Base-by-base conservation (phyloP, 2,113 vertebrate species). In the Xyliphius kryptos region DNA sequence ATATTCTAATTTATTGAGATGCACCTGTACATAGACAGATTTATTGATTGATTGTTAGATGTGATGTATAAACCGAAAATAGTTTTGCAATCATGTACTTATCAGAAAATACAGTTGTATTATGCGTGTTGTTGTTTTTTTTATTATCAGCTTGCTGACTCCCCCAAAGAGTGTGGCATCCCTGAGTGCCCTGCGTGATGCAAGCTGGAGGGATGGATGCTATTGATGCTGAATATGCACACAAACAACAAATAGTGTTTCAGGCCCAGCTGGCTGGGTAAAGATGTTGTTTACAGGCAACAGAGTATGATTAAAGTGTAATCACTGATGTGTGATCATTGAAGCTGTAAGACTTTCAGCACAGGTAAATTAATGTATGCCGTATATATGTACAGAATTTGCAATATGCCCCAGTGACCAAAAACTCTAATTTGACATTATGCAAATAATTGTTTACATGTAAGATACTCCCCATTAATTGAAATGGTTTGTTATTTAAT, bases 141-240 rank as follows among this genome's bases (percentile, higher is more conserved):
- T 1, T 41, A 16, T 74, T 59, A n/a, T 44, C 76, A 98, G 95
- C 85, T 93, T 98, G 74, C 88, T 98, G 79, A 91, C 97, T 74
- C 92, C 95, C 70, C 94, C 94, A 79, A 98, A 97, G 82, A 92
- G 92, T 40, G 83, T 97, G 62, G 85, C 92, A 1, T 88, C 95
- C 15, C 87, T 97, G 74, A 97, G 90, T 67, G 83, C 93, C 38
- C 89, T 98, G 81, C 86, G 91, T 47, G 95, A 98, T 22, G 89
- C 91, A 61, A 97, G 89, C 69, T 98, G 95, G 95, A 93, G 90
- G 79, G 94, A 98, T 0, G 95, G 95, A 74, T 98, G 95, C 86
- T 98, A 97, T 79, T 98, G 82, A 98, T 56, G 67, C 66, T 66
- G 40, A 48, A 47, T 51, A 65, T 70, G 3, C 51, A 73, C 41